These are phyloP conservation scores for Mnemiopsis leidyi DNA, from an alignment of 37 sponge, comb jelly and placozoan species.

Conservation along the genomic window DNA sequence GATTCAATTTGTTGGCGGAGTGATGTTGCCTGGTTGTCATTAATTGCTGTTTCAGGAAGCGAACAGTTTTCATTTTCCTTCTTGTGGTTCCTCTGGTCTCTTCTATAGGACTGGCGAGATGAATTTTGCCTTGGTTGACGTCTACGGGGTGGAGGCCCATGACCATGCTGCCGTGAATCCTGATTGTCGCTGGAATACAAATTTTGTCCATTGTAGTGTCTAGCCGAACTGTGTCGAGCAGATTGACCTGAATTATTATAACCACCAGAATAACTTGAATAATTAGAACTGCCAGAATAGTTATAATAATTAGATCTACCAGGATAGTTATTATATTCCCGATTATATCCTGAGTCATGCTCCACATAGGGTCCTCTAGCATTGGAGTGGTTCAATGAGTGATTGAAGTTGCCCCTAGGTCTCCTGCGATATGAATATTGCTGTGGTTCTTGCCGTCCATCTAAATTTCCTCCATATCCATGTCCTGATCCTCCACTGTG, in stretches of 20 bases:
- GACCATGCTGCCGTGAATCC: not conserved
- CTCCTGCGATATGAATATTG: not conserved
- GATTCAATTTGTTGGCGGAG: constrained; percentile 40
- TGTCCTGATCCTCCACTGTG: not conserved
- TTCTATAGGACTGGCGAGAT: not conserved
- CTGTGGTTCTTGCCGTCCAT: not conserved
- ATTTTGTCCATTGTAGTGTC: not conserved
- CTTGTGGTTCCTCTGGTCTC: not conserved
- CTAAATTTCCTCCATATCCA: not conserved
- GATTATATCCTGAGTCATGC: too few relatives aligned
- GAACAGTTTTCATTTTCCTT: not conserved
- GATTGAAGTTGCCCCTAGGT: not conserved
- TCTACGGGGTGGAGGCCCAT: not conserved
- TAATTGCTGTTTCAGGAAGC: not conserved
- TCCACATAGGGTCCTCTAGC: too few relatives aligned
- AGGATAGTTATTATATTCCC: too few relatives aligned
- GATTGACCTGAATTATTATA: too few relatives aligned
- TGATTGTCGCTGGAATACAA: not conserved
- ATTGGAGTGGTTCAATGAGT: not conserved
- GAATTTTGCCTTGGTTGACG: not conserved
- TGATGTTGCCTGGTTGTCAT: constrained; percentile 22
- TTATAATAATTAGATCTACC: too few relatives aligned
- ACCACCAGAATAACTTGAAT: too few relatives aligned
- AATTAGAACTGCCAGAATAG: too few relatives aligned
- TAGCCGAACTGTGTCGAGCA: not conserved